Conservation (phyloP, 2,113 vertebrate species). For the Catharus fuscescens region DNA sequence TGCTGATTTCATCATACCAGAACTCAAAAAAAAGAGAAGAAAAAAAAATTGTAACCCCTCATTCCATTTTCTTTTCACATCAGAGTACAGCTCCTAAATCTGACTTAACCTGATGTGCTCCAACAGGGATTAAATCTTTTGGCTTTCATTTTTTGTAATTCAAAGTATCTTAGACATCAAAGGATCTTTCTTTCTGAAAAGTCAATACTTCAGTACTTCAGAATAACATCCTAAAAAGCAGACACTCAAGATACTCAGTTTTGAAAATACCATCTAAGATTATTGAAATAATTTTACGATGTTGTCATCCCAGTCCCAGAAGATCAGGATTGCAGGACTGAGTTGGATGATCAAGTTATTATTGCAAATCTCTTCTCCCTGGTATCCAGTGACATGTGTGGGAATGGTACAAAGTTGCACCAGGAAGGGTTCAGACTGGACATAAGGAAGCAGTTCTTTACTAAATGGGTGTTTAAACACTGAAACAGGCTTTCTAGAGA, state of each 20-base stretch:
- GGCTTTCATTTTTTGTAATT: background rate
- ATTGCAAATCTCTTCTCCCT: background rate
- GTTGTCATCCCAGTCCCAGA: background rate
- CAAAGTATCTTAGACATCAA: background rate
- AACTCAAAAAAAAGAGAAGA: background rate
- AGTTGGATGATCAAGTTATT: background rate
- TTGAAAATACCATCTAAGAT: background rate
- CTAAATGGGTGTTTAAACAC: background rate
- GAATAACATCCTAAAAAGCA: background rate
- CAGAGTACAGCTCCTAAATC: background rate
- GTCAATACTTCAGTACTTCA: background rate
- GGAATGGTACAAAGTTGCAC: background rate
- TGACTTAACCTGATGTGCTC: background rate
- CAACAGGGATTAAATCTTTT: background rate
- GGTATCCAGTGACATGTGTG: fast-evolving
- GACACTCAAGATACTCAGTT: background rate
- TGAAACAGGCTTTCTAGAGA: background rate
- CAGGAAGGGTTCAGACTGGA: background rate
- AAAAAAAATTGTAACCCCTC: background rate
- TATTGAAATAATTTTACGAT: background rate
- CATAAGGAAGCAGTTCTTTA: background rate
- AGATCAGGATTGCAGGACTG: background rate
- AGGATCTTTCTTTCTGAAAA: background rate
- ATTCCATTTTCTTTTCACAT: background rate
- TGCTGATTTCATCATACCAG: background rate